Conservation (phyloP, 2,797 vertebrate genomes). For the Cossypha dichroa region DNA sequence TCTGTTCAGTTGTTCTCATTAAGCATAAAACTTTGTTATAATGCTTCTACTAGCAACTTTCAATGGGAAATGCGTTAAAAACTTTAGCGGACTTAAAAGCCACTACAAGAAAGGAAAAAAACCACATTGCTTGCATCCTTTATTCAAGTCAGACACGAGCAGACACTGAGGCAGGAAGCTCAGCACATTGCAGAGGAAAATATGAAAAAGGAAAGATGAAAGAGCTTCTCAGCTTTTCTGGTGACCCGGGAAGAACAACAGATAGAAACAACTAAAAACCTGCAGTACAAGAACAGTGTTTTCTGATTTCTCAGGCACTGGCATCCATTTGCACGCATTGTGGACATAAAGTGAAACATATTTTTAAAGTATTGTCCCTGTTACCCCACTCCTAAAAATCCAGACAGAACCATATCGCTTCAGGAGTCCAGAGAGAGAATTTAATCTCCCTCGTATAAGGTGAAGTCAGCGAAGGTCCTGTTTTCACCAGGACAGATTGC, state of each 20-base stretch:
- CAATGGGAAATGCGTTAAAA: background rate
- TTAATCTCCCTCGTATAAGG: no score
- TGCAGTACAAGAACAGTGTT: background rate
- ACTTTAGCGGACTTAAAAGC: background rate
- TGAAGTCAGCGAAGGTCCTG: no score
- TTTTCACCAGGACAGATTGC: background rate
- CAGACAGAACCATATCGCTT: accelerated
- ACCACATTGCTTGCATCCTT: background rate
- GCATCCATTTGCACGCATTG: accelerated
- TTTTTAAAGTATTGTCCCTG: background rate
- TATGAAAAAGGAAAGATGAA: background rate
- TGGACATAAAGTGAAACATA: accelerated
- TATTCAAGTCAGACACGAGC: background rate
- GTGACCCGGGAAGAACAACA: accelerated
- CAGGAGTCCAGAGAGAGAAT: accelerated
- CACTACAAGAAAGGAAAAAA: background rate
- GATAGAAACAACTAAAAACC: background rate
- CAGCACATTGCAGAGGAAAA: accelerated
- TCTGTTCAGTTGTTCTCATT: background rate
- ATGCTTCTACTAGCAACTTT: background rate
- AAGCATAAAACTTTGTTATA: background rate
- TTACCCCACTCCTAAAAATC: background rate
- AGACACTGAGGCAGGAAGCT: background rate
- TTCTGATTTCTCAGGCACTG: background rate
- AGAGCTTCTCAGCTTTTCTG: background rate